Base-by-base conservation (phyloP, 2,888 invertebrate species). In the Meiosimyza decipiens region DNA sequence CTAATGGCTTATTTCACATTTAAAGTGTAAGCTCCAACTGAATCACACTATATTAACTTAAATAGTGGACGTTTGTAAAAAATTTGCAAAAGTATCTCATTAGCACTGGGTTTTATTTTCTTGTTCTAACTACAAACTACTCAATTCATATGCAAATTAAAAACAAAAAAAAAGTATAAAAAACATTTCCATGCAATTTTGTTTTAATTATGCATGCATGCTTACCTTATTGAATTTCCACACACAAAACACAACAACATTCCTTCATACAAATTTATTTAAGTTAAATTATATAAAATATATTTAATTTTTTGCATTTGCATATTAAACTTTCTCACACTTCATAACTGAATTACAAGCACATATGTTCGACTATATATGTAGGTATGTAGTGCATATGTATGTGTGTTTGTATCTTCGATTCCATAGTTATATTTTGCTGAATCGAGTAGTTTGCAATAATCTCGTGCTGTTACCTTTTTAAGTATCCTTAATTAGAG, bases 401-500 rank as follows among this genome's bases (percentile, higher is more conserved):
- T 40, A 9, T 40, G 6, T 7, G 9, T 40, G 40, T 9, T 40
- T 40, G 40, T 40, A 7, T 40, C 9, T 40, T 40, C 40, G 9
- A 40, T 40, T 40, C 40, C 40, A 40, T 40, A 7, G 9, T 9
- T 9, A 40, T 40, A 13, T 57, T 69, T 60, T 69, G 62, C 40
- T 51, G 60, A 69, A 15, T 69, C 60, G 62, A 16, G 60, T 18
- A 60, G 69, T 69, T 60, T 49, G 59, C 47, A 47, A 40, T 40
- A 40, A 40, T 9, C 40, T 40, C 40, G 40, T 40, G n/a, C 40
- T 52, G 15, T 51, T 16, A 60, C 18, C 59, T 51, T 60, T 60
- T 69, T 51, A 70, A 40, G 54, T 63, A 63, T 63, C 52, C 52
- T 54, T 63, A 70, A 63, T 40, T 70, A 70, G 55, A 55, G 54